Base-by-base conservation (phyloP, 2,113 vertebrate species). In the Platichthys stellatus region DNA sequence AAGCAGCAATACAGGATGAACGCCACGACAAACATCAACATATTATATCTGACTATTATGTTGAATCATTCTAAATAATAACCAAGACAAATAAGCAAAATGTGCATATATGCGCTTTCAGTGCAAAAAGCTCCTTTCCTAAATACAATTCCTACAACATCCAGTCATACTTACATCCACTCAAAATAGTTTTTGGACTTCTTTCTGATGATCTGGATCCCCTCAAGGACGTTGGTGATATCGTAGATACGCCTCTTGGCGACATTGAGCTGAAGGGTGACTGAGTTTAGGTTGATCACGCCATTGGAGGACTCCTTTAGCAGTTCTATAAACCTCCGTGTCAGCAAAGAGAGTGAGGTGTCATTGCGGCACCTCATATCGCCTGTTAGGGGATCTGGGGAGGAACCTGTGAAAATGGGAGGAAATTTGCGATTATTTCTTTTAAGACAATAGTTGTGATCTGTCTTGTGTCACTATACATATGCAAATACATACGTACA, bases 181-280 rank as follows among this genome's bases (percentile, higher is more conserved):
- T 98, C 94, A 65, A 99, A 93, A 74, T 95, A 93, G 94, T 97
- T 99, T 92, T 98, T 99, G 10, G 96, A 97, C 85, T 95, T 96
- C 92, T 98, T 99, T 90, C 95, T 96, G 88, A 99, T 96, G 88
- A 99, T 96, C 13, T 94, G 94, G 89, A 98, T 96, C 56, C 98
- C 98, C 87, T 98, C 96, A 87, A 99, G 90, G 13, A 99, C 97
- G 18, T 99, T 98, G 82, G 96, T 98, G 92, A 99, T 96, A 87
- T 99, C 98, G 0, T 99, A 99, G 76, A 99, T 93, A 59, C 98
- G 96, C 73, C 98, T 95, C 93, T 98, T 98, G 31, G 96, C 93
- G 63, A 96, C 94, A 26, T 95, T 94, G 76, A 99, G 95, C 70
- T 95, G 91, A 72, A 94, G 91, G 11, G 95, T 93, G 0, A 96